A percentile compares a stretch with the other conserved stretches of the same genome.
Conservation (phyloP, 2,797 vertebrate species). For the Cynodonichthys magdalenae region DNA sequence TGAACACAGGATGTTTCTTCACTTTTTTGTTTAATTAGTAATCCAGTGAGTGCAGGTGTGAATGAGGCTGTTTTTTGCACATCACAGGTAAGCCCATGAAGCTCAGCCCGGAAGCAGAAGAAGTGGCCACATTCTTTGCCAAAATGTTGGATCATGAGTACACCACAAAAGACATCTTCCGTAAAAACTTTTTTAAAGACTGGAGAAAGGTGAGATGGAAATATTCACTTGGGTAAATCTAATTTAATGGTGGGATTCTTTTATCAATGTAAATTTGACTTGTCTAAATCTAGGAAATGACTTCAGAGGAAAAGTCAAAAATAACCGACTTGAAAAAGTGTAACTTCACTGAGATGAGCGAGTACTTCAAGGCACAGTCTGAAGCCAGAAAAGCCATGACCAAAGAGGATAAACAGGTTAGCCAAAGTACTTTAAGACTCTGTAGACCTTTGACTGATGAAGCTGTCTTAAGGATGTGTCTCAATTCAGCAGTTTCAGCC, state of each 20-base stretch:
- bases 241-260: background rate
- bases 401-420: conserved; percentile 95
- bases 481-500: too few species aligned
- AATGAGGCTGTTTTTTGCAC: background rate
- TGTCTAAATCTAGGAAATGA: conserved; percentile 89
- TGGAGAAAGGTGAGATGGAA: conserved; percentile 90
- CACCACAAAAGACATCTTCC: conserved; percentile 97
- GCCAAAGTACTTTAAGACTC: background rate
- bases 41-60: background rate
- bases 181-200: conserved; percentile 99
- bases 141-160: conserved; percentile 99
- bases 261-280: background rate
- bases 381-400: conserved; percentile 96
- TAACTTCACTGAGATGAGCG: conserved; percentile 90
- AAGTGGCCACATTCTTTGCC: conserved; percentile 97
- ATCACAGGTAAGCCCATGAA: conserved; percentile 90
- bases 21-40: background rate
- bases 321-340: conserved; percentile 95
- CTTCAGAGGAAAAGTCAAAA: conserved; percentile 89
- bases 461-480: background rate
- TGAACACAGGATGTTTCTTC: background rate
- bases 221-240: too few species aligned
- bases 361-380: conserved; percentile 95
- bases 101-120: conserved; percentile 92
- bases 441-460: background rate